phyloP scores from a whole-genome alignment of 2,797 vertebrate genomes.

The Sebastes aleutianus region DNA sequence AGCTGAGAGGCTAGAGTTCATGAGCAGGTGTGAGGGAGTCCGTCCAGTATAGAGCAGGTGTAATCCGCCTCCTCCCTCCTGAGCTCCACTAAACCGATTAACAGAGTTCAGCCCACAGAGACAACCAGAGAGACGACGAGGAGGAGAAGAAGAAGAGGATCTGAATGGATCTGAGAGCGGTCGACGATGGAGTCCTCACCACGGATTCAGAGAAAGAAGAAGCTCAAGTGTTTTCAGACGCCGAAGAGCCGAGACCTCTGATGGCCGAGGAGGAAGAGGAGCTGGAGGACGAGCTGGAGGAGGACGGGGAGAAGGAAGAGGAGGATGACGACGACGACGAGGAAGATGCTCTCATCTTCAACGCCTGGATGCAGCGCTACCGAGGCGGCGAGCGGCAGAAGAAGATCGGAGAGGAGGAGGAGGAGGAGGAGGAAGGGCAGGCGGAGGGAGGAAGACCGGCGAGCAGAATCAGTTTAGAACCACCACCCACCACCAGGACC shows the following conservation, averaged over 20 bases:
- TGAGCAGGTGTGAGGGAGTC: too few relatives aligned
- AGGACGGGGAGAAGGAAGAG: background rate
- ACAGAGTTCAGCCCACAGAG: too few relatives aligned
- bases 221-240: constrained; percentile 31
- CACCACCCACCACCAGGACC: background rate
- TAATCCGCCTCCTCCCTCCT: too few relatives aligned
- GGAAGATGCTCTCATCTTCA: constrained; percentile 87
- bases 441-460: constrained; percentile 65
- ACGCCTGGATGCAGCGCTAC: constrained; percentile 89
- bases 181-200: too few relatives aligned
- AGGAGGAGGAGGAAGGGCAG: constrained; percentile 74
- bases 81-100: too few relatives aligned
- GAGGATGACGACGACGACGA: constrained; percentile 64
- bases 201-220: constrained; percentile 63
- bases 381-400: constrained; percentile 73
- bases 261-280: constrained; percentile 21
- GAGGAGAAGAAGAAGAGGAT: too few relatives aligned
- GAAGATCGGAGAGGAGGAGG: constrained; percentile 73
- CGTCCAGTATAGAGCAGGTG: too few relatives aligned
- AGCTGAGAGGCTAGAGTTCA: too few relatives aligned
- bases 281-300: background rate
- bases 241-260: background rate
- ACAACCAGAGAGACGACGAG: too few relatives aligned
- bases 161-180: too few relatives aligned
- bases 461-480: constrained; percentile 48